phyloP scores from a whole-genome alignment of 2,797 vertebrate species.

The Acridotheres tristis region DNA sequence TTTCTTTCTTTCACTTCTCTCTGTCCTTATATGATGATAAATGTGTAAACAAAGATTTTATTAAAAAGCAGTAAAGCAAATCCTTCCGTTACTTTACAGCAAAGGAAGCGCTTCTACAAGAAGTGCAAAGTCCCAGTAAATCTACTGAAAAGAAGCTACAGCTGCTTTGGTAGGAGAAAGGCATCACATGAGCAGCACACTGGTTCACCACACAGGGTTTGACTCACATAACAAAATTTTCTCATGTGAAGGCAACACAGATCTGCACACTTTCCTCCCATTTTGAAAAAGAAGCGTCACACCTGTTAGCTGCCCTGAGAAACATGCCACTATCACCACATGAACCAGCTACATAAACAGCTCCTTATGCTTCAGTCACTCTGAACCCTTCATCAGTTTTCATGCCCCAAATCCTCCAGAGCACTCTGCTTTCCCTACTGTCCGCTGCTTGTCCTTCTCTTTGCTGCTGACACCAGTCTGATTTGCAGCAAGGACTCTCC shows the following conservation, averaged over 20 bases:
- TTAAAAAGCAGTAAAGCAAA: background rate
- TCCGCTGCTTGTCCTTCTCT: background rate
- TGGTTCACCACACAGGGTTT: background rate
- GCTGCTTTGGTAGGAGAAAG: background rate
- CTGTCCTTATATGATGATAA: background rate
- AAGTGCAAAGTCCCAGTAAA: background rate
- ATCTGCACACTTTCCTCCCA: background rate
- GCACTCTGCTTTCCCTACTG: background rate
- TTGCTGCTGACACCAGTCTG: background rate
- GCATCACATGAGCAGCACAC: background rate
- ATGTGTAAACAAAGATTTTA: background rate
- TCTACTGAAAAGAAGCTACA: background rate
- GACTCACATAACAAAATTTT: background rate
- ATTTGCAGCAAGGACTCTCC: background rate
- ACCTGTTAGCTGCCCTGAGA: background rate
- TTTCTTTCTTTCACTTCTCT: background rate
- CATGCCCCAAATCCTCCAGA: background rate
- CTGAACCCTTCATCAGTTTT: background rate
- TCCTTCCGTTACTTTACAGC: background rate
- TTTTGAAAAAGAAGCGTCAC: background rate
- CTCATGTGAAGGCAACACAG: background rate
- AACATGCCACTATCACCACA: background rate
- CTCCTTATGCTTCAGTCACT: background rate
- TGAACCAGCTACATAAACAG: background rate
- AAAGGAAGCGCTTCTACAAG: background rate